phyloP scores from a whole-genome alignment of 2,113 vertebrate species.

The Psittacara wagleri region DNA sequence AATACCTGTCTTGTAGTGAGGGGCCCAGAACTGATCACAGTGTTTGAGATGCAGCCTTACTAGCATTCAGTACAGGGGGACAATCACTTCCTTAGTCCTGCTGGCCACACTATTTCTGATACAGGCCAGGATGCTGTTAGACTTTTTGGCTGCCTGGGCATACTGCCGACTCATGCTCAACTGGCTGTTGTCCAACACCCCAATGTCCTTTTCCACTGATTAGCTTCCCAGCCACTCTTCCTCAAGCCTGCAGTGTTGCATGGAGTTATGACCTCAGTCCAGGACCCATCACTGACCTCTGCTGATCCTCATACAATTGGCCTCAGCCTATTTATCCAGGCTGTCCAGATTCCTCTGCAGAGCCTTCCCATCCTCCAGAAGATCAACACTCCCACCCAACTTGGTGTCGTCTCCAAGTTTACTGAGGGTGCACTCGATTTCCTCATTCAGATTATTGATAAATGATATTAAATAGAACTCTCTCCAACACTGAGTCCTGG shows the following conservation, averaged over 20 bases:
- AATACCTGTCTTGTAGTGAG: background rate
- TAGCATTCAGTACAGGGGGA: background rate
- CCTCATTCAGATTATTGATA: background rate
- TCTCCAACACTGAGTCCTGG: background rate
- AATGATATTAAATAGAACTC: background rate
- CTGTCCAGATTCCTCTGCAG: background rate
- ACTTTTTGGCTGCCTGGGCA: background rate
- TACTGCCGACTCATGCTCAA: background rate
- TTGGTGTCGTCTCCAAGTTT: background rate
- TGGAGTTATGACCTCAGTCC: background rate
- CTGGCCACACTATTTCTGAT: background rate
- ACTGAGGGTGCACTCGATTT: background rate
- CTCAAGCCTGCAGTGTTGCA: background rate
- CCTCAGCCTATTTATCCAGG: background rate
- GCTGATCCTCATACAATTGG: background rate
- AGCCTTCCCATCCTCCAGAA: background rate
- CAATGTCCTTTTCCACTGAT: background rate
- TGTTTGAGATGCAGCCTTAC: background rate
- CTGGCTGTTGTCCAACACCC: background rate
- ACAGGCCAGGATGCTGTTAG: background rate
- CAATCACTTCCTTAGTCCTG: background rate
- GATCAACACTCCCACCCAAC: background rate
- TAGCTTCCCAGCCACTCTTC: background rate
- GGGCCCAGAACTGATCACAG: background rate
- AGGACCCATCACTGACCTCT: background rate